phyloP scores from a whole-genome alignment of 2,113 vertebrate genomes.

The Oreochromis spilurus region DNA sequence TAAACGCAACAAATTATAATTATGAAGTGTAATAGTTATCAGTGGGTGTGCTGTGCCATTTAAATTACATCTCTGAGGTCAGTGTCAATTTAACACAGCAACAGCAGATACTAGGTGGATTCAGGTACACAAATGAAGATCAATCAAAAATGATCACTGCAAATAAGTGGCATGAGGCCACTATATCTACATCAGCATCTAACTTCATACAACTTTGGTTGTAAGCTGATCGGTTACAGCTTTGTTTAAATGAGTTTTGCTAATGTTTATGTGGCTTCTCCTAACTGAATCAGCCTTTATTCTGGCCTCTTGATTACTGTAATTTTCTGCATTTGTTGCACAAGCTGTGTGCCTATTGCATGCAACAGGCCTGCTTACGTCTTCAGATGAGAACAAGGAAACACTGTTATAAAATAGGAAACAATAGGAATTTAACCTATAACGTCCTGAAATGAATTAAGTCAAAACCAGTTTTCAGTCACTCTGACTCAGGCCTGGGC shows the following conservation, averaged over 20 bases:
- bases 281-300: background rate
- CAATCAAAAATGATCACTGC: background rate
- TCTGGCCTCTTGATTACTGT: background rate
- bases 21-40: background rate
- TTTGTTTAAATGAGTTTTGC: background rate
- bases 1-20: background rate
- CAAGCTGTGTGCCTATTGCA: background rate
- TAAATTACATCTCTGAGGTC: background rate
- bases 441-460: background rate
- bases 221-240: background rate
- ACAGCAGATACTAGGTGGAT: background rate
- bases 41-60: background rate
- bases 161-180: background rate
- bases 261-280: background rate
- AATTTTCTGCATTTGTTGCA: background rate
- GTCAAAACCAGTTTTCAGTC: background rate
- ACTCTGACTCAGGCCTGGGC: background rate
- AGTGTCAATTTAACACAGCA: background rate
- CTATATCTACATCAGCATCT: background rate
- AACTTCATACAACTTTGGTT: background rate
- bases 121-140: background rate
- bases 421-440: background rate
- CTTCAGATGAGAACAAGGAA: background rate
- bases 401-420: background rate
- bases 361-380: background rate